These are phyloP conservation scores for Pelodytes ibericus DNA, from an alignment of 2,797 vertebrate genomes.

Conservation along the genomic window DNA sequence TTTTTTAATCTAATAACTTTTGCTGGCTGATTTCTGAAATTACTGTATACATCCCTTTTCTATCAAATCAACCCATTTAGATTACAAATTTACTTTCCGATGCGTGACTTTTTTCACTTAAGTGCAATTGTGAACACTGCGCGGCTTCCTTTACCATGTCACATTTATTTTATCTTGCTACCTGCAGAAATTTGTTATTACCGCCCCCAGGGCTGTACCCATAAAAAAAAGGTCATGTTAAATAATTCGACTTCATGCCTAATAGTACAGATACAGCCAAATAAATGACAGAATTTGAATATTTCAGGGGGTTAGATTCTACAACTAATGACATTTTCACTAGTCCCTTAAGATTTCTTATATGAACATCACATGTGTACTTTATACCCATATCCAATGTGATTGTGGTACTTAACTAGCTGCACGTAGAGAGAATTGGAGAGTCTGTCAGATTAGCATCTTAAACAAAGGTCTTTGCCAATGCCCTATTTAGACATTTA, in stretches of 20 bases:
- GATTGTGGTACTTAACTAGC: slow-evolving; percentile 30
- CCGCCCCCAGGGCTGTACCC: background rate
- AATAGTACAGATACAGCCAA: background rate
- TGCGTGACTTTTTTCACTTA: too few relatives aligned
- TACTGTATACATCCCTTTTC: too few relatives aligned
- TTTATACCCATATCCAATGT: slow-evolving; percentile 41
- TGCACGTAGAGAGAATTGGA: slow-evolving; percentile 10
- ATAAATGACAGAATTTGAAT: background rate
- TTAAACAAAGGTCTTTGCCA: background rate
- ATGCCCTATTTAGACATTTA: background rate
- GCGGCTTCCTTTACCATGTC: too few relatives aligned
- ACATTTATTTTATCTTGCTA: background rate
- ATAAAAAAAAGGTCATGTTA: background rate
- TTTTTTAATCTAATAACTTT: too few relatives aligned
- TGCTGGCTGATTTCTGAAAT: too few relatives aligned
- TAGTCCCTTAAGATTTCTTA: slow-evolving; percentile 22
- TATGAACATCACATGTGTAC: slow-evolving; percentile 41
- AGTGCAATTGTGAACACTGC: too few relatives aligned
- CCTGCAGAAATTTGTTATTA: background rate
- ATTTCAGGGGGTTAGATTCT: background rate
- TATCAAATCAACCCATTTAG: too few relatives aligned
- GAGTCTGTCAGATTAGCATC: slow-evolving; percentile 23
- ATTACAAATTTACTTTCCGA: too few relatives aligned
- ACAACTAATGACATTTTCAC: background rate
- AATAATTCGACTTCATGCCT: background rate